These are phyloP conservation scores for Intoshia linei DNA, from an alignment of 1,140 invertebrate genomes.

Conservation along the genomic window DNA sequence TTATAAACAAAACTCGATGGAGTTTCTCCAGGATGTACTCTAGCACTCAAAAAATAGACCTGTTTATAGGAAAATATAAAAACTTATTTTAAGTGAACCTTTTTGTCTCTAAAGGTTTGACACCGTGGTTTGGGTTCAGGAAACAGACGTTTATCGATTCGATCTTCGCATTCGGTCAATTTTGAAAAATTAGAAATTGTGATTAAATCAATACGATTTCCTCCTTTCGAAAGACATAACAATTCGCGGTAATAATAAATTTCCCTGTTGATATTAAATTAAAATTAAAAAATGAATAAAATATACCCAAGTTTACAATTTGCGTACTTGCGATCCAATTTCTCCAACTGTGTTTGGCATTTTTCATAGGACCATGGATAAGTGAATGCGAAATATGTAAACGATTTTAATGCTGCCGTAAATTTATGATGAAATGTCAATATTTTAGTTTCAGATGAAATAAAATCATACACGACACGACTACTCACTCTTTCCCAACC, in stretches of 20 bases:
- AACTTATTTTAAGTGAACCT: constrained; percentile 8
- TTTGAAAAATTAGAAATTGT: constrained; percentile 35
- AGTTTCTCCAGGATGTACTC: constrained; percentile 24
- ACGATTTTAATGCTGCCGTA: constrained; percentile 34
- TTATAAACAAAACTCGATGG: constrained; percentile 22
- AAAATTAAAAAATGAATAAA: not conserved
- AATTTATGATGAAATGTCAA: constrained; percentile 42
- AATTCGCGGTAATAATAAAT: constrained; percentile 56
- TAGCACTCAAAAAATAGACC: constrained; percentile 20
- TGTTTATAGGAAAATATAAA: constrained; percentile 8
- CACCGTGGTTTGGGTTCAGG: constrained; percentile 34
- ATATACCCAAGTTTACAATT: constrained; percentile 9
- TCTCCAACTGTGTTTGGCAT: constrained; percentile 33
- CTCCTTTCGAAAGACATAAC: constrained; percentile 30
- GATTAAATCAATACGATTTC: constrained; percentile 17
- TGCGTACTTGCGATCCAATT: constrained; percentile 30
- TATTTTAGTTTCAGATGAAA: constrained; percentile 8
- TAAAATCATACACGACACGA: constrained; percentile 13
- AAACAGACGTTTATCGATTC: constrained; percentile 36
- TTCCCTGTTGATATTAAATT: constrained; percentile 22
- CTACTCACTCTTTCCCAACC: constrained; percentile 40
- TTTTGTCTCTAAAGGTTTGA: constrained; percentile 26
- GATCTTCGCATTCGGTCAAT: constrained; percentile 16
- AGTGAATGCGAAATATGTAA: constrained; percentile 57
- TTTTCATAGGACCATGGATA: constrained; percentile 56